Evolutionary conservation across 2,113 vertebrate species (phyloP), one percentile per base, ranked within the genome.

Genomic region (Scophthalmus maximus): DNA sequence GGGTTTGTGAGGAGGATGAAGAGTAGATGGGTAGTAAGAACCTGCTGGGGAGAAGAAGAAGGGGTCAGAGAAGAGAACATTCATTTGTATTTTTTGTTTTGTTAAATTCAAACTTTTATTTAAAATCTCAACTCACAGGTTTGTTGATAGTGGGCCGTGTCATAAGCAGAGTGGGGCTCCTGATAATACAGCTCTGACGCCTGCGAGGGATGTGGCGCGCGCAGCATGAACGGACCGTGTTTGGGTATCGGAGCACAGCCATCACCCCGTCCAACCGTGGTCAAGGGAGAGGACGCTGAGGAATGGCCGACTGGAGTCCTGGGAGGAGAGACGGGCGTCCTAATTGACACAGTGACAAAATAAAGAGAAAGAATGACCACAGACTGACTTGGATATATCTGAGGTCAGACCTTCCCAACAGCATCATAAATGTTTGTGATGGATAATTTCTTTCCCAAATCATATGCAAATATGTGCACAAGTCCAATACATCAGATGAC

Each of bases 161-260:
- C 95, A 14, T 95, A 97, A 0, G 94, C 91, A 75, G 95, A 86
- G 76, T 94, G 93, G 71, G 93, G 91, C 62, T 98, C 96, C 92
- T 95, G 96, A 91, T 95, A 97, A 91, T 95, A 96, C 23, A 95
- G 92, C 87, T 98, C 96, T 52, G 96, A 95, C 40, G 93, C 94
- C 53, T 88, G 89, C 53, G 94, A 91, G 70, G 94, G 94, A 87
- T 96, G 97, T 22, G 95, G 92, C 65, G 94, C 92, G 82, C 95
- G 95, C 79, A 94, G 81, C 73, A 96, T 85, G 77, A 95, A 95
- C 0, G 93, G 92, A 81, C 93, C 93, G 66, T 94, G 94, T 91
- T 97, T 96, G 78, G 93, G 92, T 77, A 94, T 75, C 18, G 93
- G 73, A 86, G 94, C 91, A 78, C 88, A 93, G 52, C 93, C 89